These are phyloP conservation scores for Micoletzkya japonica DNA, from an alignment of 2,888 invertebrate species.

Conservation along the genomic window DNA sequence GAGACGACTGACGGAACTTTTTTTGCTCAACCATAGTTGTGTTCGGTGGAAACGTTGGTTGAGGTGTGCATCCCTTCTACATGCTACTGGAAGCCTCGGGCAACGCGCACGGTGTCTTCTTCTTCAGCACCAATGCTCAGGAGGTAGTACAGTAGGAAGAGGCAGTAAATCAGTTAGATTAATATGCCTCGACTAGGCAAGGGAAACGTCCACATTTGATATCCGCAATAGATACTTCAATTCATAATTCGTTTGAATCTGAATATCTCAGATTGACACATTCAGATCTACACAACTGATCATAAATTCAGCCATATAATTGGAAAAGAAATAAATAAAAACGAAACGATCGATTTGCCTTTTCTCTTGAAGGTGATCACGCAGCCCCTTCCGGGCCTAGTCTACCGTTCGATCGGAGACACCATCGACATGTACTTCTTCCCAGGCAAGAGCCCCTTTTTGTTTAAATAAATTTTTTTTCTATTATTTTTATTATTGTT, in stretches of 20 bases:
- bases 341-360: background rate
- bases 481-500: too few relatives aligned
- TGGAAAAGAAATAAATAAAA: background rate
- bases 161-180: too few relatives aligned
- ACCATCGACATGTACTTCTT: conserved; percentile 65
- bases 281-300: background rate
- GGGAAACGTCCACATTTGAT: too few relatives aligned
- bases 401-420: conserved; percentile 73
- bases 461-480: too few relatives aligned
- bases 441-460: conserved; percentile 34
- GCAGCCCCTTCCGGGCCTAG: conserved; percentile 68
- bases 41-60: background rate
- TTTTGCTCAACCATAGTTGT: too few relatives aligned
- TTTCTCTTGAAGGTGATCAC: conserved; percentile 35
- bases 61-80: conserved; percentile 60
- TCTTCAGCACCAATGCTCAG: conserved; percentile 58
- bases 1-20: too few relatives aligned
- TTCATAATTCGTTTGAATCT: background rate
- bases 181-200: too few relatives aligned
- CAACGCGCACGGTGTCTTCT: conserved; percentile 59
- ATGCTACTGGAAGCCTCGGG: conserved; percentile 54
- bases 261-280: background rate
- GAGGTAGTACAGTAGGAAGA: conserved; percentile 35
- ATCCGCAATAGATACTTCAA: background rate
- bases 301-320: too few relatives aligned